Evolutionary conservation across 2,888 invertebrate species (phyloP).

Genomic region (Ametastegia equiseti): DNA sequence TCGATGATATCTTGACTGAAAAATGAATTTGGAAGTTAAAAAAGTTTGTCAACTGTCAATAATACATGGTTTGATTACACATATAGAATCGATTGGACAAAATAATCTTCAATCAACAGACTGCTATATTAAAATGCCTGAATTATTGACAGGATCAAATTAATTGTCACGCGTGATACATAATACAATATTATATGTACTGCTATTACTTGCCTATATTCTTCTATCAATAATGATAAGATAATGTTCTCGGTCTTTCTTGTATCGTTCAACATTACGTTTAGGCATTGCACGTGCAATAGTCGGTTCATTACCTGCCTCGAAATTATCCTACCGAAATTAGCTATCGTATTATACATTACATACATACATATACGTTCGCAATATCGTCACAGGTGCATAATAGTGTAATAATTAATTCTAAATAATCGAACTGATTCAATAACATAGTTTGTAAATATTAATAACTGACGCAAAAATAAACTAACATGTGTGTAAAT

Average conservation of each 20-base stretch:
- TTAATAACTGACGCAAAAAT: neutral
- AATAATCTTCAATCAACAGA: neutral
- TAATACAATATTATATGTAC: too few relatives aligned
- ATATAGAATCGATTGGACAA: neutral
- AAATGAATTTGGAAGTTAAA: neutral
- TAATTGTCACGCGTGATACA: constrained; percentile 3
- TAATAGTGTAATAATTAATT: neutral
- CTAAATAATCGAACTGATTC: neutral
- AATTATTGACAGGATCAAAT: neutral
- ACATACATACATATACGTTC: neutral
- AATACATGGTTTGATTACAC: constrained; percentile 14
- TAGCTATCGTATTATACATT: neutral
- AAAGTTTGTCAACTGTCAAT: neutral
- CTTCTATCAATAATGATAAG: neutral
- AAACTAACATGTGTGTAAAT: neutral
- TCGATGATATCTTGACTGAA: neutral
- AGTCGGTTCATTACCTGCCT: neutral
- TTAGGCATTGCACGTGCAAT: neutral
- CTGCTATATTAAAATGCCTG: constrained; percentile 13
- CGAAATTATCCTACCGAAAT: neutral
- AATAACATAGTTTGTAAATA: constrained; percentile 9
- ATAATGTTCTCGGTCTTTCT: neutral
- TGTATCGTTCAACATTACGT: neutral
- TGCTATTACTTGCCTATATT: constrained; percentile 14
- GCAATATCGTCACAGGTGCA: neutral